Evolutionary conservation across 2,888 invertebrate genomes (phyloP).

Genomic region (Diabrotica balteata): DNA sequence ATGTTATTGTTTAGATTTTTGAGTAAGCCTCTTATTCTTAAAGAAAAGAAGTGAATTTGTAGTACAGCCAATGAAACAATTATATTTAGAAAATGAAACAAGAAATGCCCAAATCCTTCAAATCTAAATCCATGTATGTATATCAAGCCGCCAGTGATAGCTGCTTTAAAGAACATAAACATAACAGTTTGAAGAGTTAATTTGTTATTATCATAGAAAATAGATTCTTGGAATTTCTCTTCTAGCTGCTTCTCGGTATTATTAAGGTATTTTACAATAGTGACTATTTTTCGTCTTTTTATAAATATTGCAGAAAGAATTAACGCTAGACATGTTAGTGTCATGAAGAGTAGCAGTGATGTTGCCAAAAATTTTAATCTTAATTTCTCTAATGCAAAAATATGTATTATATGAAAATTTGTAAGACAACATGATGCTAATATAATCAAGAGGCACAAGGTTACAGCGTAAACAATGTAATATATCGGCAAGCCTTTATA

Average conservation of each 20-base stretch:
- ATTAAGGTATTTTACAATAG: slow-evolving; percentile 16
- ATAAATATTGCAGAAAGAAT: slow-evolving; percentile 22
- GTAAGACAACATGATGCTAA: neutral
- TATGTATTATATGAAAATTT: neutral
- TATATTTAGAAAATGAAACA: slow-evolving; percentile 15
- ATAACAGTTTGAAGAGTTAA: neutral
- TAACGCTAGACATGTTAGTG: slow-evolving; percentile 9
- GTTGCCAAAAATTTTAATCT: slow-evolving; percentile 3
- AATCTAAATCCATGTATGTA: neutral
- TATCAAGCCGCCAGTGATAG: neutral
- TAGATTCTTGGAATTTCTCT: slow-evolving; percentile 14
- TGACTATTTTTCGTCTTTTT: slow-evolving; percentile 24
- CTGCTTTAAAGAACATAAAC: neutral
- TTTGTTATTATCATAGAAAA: slow-evolving; percentile 8
- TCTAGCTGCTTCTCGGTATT: slow-evolving; percentile 25
- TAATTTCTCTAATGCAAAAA: neutral
- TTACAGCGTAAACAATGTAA: slow-evolving; percentile 26
- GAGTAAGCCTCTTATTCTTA: slow-evolving; percentile 16
- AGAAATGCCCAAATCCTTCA: neutral
- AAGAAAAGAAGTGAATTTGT: slow-evolving; percentile 30
- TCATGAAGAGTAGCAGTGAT: neutral
- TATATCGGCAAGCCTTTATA: slow-evolving; percentile 31
- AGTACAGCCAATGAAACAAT: slow-evolving; percentile 9
- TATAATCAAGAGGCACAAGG: slow-evolving; percentile 19
- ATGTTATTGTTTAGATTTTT: slow-evolving; percentile 21